phyloP scores from a whole-genome alignment of 1,140 invertebrate genomes.

The Zaprionus taronus region DNA sequence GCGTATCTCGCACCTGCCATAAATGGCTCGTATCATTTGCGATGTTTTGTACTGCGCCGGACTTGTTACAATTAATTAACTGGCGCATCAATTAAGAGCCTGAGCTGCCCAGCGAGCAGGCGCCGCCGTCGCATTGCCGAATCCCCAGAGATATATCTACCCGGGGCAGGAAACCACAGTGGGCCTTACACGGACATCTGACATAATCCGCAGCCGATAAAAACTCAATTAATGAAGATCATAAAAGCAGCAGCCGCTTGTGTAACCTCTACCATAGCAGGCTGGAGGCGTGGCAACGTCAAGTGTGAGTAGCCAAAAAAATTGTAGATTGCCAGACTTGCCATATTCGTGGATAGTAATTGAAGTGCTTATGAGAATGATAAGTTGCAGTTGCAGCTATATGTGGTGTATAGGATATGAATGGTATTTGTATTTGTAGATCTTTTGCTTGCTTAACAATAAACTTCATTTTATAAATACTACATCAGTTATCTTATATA shows the following conservation, averaged over 20 bases:
- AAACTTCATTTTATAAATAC: too few relatives aligned
- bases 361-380: background rate
- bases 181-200: conserved; percentile 10
- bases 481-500: too few relatives aligned
- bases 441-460: too few relatives aligned
- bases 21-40: conserved; percentile 54
- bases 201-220: conserved; percentile 71
- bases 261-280: conserved; percentile 26
- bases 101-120: conserved; percentile 42
- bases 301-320: conserved; percentile 1
- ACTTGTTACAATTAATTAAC: conserved; percentile 81
- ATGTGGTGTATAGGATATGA: too few relatives aligned
- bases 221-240: conserved; percentile 72
- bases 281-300: background rate
- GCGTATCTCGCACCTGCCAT: conserved; percentile 43
- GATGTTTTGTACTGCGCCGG: conserved; percentile 49
- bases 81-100: conserved; percentile 75
- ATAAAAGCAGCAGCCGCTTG: conserved; percentile 40
- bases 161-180: conserved; percentile 28
- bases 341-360: background rate
- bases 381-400: background rate
- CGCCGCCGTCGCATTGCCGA: conserved; percentile 39
- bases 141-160: conserved; percentile 46
- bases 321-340: background rate
- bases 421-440: too few relatives aligned